Base-by-base conservation (phyloP, 2,888 invertebrate species). In the Andrena minutula region DNA sequence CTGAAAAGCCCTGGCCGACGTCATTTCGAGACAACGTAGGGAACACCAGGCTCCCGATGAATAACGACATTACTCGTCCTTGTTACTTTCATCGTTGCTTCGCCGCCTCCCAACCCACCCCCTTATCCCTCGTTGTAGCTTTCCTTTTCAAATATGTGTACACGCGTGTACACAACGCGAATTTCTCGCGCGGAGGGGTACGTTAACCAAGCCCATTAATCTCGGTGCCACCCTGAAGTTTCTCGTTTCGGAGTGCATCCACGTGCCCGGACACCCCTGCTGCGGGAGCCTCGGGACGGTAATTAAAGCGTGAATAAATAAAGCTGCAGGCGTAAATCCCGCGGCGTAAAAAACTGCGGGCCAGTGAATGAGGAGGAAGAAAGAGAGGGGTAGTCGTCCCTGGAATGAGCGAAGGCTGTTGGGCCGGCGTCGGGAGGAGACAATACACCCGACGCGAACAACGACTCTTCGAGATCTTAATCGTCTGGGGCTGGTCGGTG, bases 261-360 rank as follows among this genome's bases (percentile, higher is more conserved):
- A 86, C 86, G 88, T 83, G 86, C 86, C 79, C 74, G 78, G 66
- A 65, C 66, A 32, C 73, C 77, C 79, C 83, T 81, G 49, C 26
- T 49, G 83, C 82, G 63, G 53, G 65, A 79, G 86, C 86, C 88
- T 86, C 89, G 88, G 81, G 86, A 85, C 89, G 92, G 92, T 93
- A 93, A 93, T 93, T 93, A 93, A 93, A 92, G 89, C 92, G 90
- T 91, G 92, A 92, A 93, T 93, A 93, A 93, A 93, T 93, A 93
- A 93, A 90, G 91, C 89, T 88, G 86, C 89, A 86, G 87, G 90
- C 91, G 92, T 91, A 92, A 93, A 92, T 92, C 92, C 89, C 84
- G 81, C 85, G 84, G 78, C 71, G 53, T 66, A 85, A 85, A 86
- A 88, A 83, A 83, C 70, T 71, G n/a, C 32, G 26, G 72, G 58